Evolutionary conservation across 2,797 vertebrate species (phyloP).

Genomic region (Parauchenoglanis ngamensis): DNA sequence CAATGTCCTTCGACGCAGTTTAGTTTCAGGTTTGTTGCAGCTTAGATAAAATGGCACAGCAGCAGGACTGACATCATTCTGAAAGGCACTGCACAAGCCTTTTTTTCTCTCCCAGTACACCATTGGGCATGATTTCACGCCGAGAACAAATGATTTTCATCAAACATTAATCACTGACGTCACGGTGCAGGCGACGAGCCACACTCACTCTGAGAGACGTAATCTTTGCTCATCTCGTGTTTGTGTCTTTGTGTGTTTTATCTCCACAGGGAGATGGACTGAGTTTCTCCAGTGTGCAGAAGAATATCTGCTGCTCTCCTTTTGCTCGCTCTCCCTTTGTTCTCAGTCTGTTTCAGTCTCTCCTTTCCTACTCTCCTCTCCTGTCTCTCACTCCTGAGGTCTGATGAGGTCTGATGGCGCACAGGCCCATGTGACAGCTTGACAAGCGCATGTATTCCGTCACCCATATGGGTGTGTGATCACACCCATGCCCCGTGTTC

Average conservation of each 20-base stretch:
- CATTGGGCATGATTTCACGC: slow-evolving; percentile 42
- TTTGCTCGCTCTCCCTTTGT: background rate
- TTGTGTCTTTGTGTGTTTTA: slow-evolving; percentile 54
- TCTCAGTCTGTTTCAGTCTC: slow-evolving; percentile 9
- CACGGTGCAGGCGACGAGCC: slow-evolving; percentile 37
- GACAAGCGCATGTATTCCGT: slow-evolving; percentile 44
- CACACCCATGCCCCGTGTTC: slow-evolving; percentile 24
- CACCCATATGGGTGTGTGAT: slow-evolving; percentile 41
- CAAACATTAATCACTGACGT: slow-evolving; percentile 56
- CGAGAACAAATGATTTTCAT: slow-evolving; percentile 54
- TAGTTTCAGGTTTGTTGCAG: slow-evolving; percentile 8
- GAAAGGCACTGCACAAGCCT: slow-evolving; percentile 12
- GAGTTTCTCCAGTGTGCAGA: slow-evolving; percentile 41
- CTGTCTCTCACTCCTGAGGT: slow-evolving; percentile 35
- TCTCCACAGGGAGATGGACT: slow-evolving; percentile 56
- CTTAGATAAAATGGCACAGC: slow-evolving; percentile 30
- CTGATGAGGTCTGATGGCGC: slow-evolving; percentile 47
- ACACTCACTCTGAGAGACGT: slow-evolving; percentile 25
- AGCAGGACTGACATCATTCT: slow-evolving; percentile 21
- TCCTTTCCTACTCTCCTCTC: slow-evolving; percentile 33
- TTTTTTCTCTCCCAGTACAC: slow-evolving; percentile 4
- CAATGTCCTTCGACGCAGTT: background rate
- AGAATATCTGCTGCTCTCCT: slow-evolving; percentile 19
- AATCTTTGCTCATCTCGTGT: slow-evolving; percentile 53
- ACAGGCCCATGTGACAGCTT: slow-evolving; percentile 47